A percentile compares a stretch with the other conserved stretches of the same genome.
phyloP scores from a whole-genome alignment of 2,113 vertebrate genomes.

The Pygoscelis adeliae region DNA sequence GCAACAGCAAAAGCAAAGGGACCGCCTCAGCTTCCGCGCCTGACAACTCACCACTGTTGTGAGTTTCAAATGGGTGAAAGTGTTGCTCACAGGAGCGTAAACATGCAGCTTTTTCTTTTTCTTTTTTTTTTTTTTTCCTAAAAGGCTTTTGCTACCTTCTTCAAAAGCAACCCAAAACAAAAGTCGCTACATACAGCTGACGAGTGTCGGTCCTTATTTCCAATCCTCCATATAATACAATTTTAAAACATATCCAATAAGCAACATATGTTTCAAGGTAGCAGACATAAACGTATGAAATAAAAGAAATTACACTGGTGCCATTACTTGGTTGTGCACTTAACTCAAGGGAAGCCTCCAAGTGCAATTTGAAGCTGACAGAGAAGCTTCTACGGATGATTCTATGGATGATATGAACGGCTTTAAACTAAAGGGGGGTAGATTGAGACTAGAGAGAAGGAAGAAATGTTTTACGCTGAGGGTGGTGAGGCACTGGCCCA shows the following conservation, averaged over 20 bases:
- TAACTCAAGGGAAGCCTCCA: background rate
- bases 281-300: background rate
- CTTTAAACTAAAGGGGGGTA: too few species aligned
- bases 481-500: too few species aligned
- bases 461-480: too few species aligned
- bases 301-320: background rate
- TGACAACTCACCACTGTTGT: background rate
- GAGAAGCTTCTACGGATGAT: background rate
- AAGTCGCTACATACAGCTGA: background rate
- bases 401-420: too few species aligned
- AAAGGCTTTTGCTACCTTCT: background rate
- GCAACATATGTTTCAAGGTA: background rate
- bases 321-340: background rate
- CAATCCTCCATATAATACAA: background rate
- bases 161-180: background rate
- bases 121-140: background rate
- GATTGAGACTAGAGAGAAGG: too few species aligned
- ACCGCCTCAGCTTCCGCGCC: accelerated
- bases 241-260: background rate
- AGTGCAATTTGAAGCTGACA: background rate
- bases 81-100: background rate
- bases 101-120: background rate
- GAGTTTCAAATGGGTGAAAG: background rate
- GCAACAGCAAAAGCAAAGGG: background rate
- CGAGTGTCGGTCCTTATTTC: background rate